A percentile compares a stretch with the other conserved stretches of the same genome.
Evolutionary conservation across 2,797 vertebrate species (phyloP).

Genomic region (Selene dorsalis): DNA sequence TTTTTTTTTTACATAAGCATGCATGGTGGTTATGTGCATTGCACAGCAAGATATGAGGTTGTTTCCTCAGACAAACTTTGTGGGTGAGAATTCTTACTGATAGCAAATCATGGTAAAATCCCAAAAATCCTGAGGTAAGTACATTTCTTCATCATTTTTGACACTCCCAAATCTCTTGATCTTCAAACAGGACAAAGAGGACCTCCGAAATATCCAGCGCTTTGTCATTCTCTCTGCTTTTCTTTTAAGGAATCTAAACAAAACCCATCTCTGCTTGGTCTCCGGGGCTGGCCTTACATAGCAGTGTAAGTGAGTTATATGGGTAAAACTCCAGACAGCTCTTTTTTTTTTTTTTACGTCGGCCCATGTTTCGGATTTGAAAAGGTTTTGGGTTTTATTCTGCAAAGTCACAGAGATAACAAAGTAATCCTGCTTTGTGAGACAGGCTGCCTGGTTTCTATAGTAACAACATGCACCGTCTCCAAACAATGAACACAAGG

Average conservation of each 20-base stretch:
- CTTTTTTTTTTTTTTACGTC: background rate
- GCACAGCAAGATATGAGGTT: background rate
- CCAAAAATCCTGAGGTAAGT: background rate
- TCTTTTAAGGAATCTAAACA: slow-evolving; percentile 16
- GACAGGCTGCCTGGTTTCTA: slow-evolving; percentile 21
- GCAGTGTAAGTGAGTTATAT: slow-evolving; percentile 1
- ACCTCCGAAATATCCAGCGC: background rate
- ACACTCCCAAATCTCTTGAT: background rate
- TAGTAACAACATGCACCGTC: slow-evolving; percentile 6
- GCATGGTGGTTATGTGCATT: background rate
- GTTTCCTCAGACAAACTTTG: background rate
- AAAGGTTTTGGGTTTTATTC: slow-evolving; percentile 5
- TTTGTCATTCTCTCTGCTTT: slow-evolving; percentile 10
- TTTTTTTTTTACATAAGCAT: background rate
- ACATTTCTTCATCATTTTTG: background rate
- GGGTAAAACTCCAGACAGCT: background rate
- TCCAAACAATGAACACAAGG: background rate
- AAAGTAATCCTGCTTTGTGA: slow-evolving; percentile 1
- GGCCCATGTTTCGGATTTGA: background rate
- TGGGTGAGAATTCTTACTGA: background rate
- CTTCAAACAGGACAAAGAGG: background rate
- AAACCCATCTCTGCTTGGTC: background rate
- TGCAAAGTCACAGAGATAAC: slow-evolving; percentile 2
- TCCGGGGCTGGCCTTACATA: slow-evolving; percentile 5
- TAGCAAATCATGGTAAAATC: background rate